Base-by-base conservation (phyloP, 2,888 invertebrate species). In the Alloscopus bannaensis region DNA sequence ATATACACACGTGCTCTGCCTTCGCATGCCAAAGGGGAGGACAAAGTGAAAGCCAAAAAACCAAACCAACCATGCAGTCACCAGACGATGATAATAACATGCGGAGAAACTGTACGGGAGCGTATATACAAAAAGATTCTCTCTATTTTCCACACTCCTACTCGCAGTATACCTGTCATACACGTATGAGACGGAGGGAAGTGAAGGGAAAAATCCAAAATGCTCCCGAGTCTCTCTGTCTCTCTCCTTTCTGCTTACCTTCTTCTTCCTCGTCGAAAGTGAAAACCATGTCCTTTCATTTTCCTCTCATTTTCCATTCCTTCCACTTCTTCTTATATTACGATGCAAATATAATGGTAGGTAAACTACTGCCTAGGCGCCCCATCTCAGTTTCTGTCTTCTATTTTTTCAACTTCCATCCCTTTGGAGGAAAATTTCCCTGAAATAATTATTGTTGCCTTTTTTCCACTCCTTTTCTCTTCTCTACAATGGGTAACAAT, bases 41-140 rank as follows among this genome's bases (percentile, higher is more conserved):
- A 62, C 36, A 42, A 55, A 64, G 64, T 64, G 72, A 62, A 72
- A 64, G 64, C 50, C 55, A 20, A 72, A n/a, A n/a, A 64, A 52
- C 64, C 55, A 64, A 72, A 64, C 31, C 40, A 55, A 72, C 64
- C 66, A 66, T 73, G 57, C 73, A 31, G 45, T 73, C 45, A 45
- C 42, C 65, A 73, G 65, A 73, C 65, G 47, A 73, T 73, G 47
- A 73, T 64, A 72, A 72, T 45, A 47, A 72, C 57, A 57, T 50
- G 71, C 62, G 59, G 22, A 60, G 62, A 42, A 52, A 29, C 28
- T n/a, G 16, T 11, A 47, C 18, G n/a, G 16, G n/a, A 47, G 18
- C n/a, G 47, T 4, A 36, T 36, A 36, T 36, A 47, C 47, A 47
- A 18, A 47, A 47, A 6, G n/a, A 4, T n/a, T 11, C 8, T 47